Evolutionary conservation across 2,888 invertebrate genomes (phyloP).

Genomic region (Osmoderma eremita): DNA sequence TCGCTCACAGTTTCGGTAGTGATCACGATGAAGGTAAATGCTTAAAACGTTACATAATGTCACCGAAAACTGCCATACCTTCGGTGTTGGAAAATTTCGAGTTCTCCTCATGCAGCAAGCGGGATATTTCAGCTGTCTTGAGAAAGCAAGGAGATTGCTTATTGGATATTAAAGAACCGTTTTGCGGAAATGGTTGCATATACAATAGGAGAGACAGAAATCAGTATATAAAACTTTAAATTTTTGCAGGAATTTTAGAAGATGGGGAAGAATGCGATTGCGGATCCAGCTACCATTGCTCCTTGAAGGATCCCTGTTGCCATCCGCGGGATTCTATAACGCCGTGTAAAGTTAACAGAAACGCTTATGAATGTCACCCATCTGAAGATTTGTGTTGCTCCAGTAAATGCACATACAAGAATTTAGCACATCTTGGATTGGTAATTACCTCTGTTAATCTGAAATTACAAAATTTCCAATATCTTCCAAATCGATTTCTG

Average conservation of each 20-base stretch:
- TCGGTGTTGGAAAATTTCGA: slow-evolving; percentile 60
- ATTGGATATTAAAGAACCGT: slow-evolving; percentile 62
- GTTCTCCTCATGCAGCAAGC: slow-evolving; percentile 67
- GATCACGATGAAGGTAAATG: slow-evolving; percentile 64
- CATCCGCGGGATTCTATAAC: slow-evolving; percentile 65
- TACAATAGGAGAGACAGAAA: background rate
- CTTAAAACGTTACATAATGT: slow-evolving; percentile 66
- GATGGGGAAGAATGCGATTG: slow-evolving; percentile 78
- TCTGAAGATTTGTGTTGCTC: slow-evolving; percentile 68
- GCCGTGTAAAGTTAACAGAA: slow-evolving; percentile 64
- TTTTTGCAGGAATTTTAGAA: slow-evolving; percentile 69
- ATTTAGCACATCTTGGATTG: slow-evolving; percentile 60
- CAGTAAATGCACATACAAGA: slow-evolving; percentile 61
- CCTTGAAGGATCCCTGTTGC: slow-evolving; percentile 65
- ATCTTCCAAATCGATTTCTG: slow-evolving; percentile 17
- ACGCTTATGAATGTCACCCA: slow-evolving; percentile 64
- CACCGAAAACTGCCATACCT: slow-evolving; percentile 63
- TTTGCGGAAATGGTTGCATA: slow-evolving; percentile 67
- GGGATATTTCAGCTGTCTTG: slow-evolving; percentile 64
- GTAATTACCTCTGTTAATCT: slow-evolving; percentile 43
- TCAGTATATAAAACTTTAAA: slow-evolving; percentile 5
- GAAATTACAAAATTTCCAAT: background rate
- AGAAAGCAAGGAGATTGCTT: slow-evolving; percentile 67
- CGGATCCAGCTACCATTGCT: slow-evolving; percentile 68
- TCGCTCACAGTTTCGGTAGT: slow-evolving; percentile 68